Evolutionary conservation across 2,888 invertebrate species (phyloP).

Genomic region (Eupithecia abbreviata): DNA sequence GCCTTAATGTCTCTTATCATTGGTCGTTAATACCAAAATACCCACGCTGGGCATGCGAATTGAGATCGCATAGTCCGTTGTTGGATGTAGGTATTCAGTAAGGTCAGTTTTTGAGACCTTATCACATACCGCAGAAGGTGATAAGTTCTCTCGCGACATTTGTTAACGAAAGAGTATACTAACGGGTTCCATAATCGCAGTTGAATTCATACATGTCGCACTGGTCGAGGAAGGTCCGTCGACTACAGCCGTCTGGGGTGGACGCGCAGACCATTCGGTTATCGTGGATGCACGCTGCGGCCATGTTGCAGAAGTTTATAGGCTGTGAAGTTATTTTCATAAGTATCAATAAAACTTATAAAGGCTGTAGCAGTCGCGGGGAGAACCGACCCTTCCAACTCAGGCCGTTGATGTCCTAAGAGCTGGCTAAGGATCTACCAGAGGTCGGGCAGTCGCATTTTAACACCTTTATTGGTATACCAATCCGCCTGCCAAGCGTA

Average conservation of each 20-base stretch:
- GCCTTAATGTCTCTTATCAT: background rate
- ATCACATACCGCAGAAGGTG: background rate
- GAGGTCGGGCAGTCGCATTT: background rate
- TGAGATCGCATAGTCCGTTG: background rate
- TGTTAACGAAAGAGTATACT: constrained; percentile 42
- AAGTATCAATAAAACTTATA: background rate
- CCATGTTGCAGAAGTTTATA: constrained; percentile 65
- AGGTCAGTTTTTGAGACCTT: background rate
- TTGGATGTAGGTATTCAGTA: background rate
- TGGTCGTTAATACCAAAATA: background rate
- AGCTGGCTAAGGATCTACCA: too few species aligned
- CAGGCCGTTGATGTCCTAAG: too few species aligned
- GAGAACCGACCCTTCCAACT: too few species aligned
- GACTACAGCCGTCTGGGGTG: constrained; percentile 59
- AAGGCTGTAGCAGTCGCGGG: background rate
- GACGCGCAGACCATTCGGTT: constrained; percentile 63
- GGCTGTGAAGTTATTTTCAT: constrained; percentile 52
- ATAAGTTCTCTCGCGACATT: background rate
- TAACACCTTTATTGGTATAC: background rate
- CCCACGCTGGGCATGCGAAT: background rate
- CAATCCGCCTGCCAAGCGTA: background rate
- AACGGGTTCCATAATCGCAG: constrained; percentile 69
- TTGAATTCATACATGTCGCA: constrained; percentile 78
- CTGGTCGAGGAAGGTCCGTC: constrained; percentile 66
- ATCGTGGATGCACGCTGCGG: constrained; percentile 69